Evolutionary conservation across 2,113 vertebrate species (phyloP), one percentile per base, ranked within the genome.

Genomic region (Felis catus): DNA sequence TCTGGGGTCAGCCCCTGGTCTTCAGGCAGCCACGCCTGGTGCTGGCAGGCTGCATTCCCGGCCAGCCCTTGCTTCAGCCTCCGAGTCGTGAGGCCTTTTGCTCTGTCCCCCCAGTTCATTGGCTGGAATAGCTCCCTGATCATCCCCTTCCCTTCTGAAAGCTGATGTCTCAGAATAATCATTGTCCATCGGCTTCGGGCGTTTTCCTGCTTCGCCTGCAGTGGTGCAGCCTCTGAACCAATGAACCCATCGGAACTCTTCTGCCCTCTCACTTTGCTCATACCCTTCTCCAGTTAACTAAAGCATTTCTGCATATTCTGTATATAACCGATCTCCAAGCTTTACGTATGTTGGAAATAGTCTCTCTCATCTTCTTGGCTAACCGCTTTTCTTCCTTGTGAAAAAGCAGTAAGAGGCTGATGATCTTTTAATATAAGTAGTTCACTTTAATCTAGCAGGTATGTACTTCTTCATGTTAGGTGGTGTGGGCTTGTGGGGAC

Each of bases 101-200:
- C 41, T 36, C 66, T 58, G 51, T 31, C 1, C 11, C 65, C 29
- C 4, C 23, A 31, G 63, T 19, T 23, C 8, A 2, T 12, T 1
- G 33, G n/a, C 39, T 45, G 3, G 45, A 16, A 19, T 19, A 21
- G 39, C 12, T 21, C 48, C 4, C 23, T 18, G 53, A 14, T 4
- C 85, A 1, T 55, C 73, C 45, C 21, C 73, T 58, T 27, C 36
- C 63, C 71, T 81, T 27, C 8, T 63, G 71, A 45, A 36, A 0
- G 25, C 8, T 63, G 16, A 0, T 0, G 0, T 55, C 63, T 39
- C 53, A 10, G 19, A 11, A 33, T 41, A 36, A 5, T n/a, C 9
- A 0, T 9, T 2, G 4, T 16, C 33, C 3, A 6, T 14, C 15
- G 53, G 25, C 78, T 29, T 19, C 25, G 53, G 16, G n/a, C 7